Evolutionary conservation across 1,140 invertebrate genomes (phyloP), one percentile per base, ranked within the genome.

Genomic region (Brachionus plicatilis): DNA sequence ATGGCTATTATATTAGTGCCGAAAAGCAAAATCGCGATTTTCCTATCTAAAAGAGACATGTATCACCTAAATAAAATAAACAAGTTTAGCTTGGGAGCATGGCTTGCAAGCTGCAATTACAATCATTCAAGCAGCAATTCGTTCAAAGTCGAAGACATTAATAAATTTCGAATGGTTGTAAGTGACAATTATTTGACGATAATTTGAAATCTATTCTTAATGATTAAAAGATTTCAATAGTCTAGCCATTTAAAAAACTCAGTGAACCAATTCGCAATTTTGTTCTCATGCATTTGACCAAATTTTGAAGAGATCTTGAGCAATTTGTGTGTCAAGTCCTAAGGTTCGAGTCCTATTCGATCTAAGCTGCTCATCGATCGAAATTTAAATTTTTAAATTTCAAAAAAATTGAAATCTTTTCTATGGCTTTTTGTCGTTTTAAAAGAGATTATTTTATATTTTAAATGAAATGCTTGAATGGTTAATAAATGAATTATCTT

Each of bases 21-120:
- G 68, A 72, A 72, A 72, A 72, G 33, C 17, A 72, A 72, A 41
- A 72, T 68, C 33, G 33, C 17, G 41, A 72, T 43, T 43, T 72
- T 72, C 37, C 29, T 41, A 72, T 72, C 68, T 45, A 72, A 72
- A 50, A 76, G 72, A 76, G 72, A 76, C 41, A 76, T 27, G 50
- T 72, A 76, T 50, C 41, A 76, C 72, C 72, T 76, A 76, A 76
- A 76, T 76, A 76, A 76, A 76, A 53, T 76, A 76, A 76, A 76
- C 72, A 76, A 76, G 43, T 76, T 76, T 76, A 29, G 20, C 5
- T 76, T 47, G 5, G 17, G 17, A 41, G 33, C 33, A 20, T 17
- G 37, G 37, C 20, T 50, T 76, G 41, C 41, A 76, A 76, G 14
- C n/a, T 76, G 45, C 72, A 76, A 76, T 76, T 76, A 76, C 72